Evolutionary conservation across 2,797 vertebrate species (phyloP), one percentile per base, ranked within the genome.

Genomic region (Clarias pachynema): DNA sequence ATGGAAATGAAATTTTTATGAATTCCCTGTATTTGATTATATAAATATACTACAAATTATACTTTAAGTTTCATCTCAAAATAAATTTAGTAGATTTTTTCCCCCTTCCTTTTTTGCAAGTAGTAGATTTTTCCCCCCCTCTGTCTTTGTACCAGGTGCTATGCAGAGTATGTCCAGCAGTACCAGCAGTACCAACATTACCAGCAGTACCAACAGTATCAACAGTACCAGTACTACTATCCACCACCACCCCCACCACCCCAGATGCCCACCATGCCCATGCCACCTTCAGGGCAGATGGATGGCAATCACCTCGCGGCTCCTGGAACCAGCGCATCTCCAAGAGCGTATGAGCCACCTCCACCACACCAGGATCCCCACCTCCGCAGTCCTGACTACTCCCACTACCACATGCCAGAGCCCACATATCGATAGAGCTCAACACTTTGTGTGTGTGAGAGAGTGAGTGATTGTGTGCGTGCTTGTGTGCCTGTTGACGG

Each of bases 171-270:
- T 92, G 95, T 95, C 90, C 95, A 96, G 87, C 94, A 96, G 84
- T 96, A 95, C 90, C 95, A 96, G 86, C 95, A 96, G 82, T 96
- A 95, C 87, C 95, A 96, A 22, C 95, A 96, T 82, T 95, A 96
- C 90, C 95, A 95, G 83, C 95, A 95, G 31, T 90, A 89, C 26
- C 87, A 88, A 70, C 94, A 95, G 88, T 95, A 96, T 88, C 95
- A 95, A 56, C 95, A 95, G 91, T 95, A 96, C 88, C 94, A 96
- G 89, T 96, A 96, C 82, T 95, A 96, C 91, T 95, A 93, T 87
- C 89, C 93, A 63, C 94, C 94, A 0, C 88, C 85, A 26, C 89
- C 92, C 0, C 94, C 90, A 0, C 92, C 92, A 3, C 93, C 93
- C 15, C 88, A 93, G 66, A 87, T 87, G 82, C 82, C 82, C 40